Base-by-base conservation (phyloP, 2,113 vertebrate species). In the Odontesthes bonariensis region DNA sequence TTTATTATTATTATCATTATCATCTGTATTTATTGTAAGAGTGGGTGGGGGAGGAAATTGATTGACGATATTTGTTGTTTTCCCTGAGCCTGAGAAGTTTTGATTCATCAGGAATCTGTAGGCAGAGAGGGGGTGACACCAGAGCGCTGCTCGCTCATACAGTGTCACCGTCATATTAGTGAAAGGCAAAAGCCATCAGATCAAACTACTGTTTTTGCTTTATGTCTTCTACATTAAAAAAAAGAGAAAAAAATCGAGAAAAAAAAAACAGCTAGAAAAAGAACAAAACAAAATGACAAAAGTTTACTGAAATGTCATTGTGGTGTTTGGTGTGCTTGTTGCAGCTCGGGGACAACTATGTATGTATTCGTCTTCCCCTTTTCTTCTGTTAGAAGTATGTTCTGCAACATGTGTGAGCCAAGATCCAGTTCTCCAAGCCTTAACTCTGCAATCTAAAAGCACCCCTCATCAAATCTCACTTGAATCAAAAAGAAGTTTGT, bases 401-500 rank as follows among this genome's bases (percentile, higher is more conserved):
- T 73, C 22, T 17, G 27, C 20, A 20, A n/a, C 33, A n/a, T 62
- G 46, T 54, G 57, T 74, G 9, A 17, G 10, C 44, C 22, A 3
- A 69, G 38, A 23, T 42, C 31, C 32, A 19, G 16, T n/a, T 35
- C 14, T 52, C 31, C 20, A 63, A 12, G 2, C 51, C 27, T 52
- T 13, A 35, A 16, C 8, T 31, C 38, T 8, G 16, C 57, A 77
- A 65, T 52, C 20, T 65, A 60, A 74, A 69, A 19, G 32, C 69
- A 65, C 85, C 75, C 49, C 73, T 77, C 22, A 75, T 66, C 44
- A 52, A 16, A 22, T n/a, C 31, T 57, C 42, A 22, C 47, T 53
- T 55, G 57, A 86, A 74, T 89, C 35, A 38, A 38, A 38, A 89
- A 87, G 84, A 83, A 54, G 58, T 62, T 83, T 86, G 87, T 79